These are phyloP conservation scores for Lycocorax pyrrhopterus DNA, from an alignment of 2,113 vertebrate species.

Conservation along the genomic window DNA sequence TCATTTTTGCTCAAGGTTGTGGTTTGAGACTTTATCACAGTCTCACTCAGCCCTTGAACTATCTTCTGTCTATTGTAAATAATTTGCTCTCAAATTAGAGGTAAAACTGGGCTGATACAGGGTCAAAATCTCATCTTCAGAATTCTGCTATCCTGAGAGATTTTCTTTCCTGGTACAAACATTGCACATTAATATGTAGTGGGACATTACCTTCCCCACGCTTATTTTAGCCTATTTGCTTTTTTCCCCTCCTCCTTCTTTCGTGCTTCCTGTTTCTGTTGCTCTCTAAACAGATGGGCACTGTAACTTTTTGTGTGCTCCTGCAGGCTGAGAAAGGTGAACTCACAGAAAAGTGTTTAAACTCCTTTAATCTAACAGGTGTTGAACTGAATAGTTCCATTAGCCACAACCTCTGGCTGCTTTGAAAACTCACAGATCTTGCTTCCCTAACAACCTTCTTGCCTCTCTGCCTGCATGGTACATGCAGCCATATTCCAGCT, in stretches of 20 bases:
- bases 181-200: not conserved
- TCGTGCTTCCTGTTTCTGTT: not conserved
- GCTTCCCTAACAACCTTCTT: not conserved
- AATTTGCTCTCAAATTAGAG: not conserved
- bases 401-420: not conserved
- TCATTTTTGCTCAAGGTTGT: not conserved
- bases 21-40: not conserved
- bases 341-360: not conserved
- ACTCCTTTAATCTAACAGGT: not conserved
- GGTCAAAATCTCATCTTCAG: not conserved
- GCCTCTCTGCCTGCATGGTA: not conserved
- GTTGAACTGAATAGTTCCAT: not conserved
- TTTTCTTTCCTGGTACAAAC: not conserved
- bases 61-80: not conserved
- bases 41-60: not conserved
- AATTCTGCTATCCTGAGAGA: not conserved
- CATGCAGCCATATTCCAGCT: not conserved
- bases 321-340: not conserved
- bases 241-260: not conserved
- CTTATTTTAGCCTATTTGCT: not conserved
- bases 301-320: not conserved
- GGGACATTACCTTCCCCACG: not conserved
- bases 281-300: not conserved
- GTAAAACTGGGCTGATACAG: not conserved
- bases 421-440: not conserved